Base-by-base conservation (phyloP, 64 coral and sea anemone species). In the Hydrozoanthus tunicans region DNA sequence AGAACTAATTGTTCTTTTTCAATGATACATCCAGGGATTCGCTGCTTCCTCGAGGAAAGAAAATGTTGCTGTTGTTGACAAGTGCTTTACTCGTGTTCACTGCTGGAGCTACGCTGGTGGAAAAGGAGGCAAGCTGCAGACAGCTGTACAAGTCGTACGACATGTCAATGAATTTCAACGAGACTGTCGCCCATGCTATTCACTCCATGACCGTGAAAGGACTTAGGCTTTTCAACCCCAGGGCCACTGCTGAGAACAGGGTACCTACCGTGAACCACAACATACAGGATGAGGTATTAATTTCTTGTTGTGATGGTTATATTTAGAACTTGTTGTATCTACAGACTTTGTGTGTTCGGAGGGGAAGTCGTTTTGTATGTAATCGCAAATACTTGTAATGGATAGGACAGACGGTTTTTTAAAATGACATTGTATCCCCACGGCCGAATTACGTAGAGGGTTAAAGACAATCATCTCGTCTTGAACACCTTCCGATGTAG, bases 141-240 rank as follows among this genome's bases (percentile, higher is more conserved):
- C 79, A 93, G 70, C 61, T 92, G 17, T 95, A 93, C 77, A 14
- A 23, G 24, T 93, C 85, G 8, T 90, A 95, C 56, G 77, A 82
- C 67, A 55, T 95, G 83, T 95, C 94, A 12, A 11, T 8, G 13
- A 95, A 93, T 64, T 95, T 95, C 25, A 95, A 95, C 72, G 91
- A 95, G 70, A 95, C 94, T 0, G 53, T 95, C 3, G 94, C 94
- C 1, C 94, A 95, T 71, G 83, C 91, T 4, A 93, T 95, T 52
- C 94, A 95, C 56, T 95, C 91, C 61, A 95, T 95, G 94, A 95
- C 85, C 4, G 91, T 95, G 54, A 85, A 95, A 51, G 94, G 94
- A 6, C 84, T 95, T 26, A 86, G 91, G 6, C 58, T 95, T 70
- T 95, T 95, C 60, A 95, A 95, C 68, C 79, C 91, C 25, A 70